phyloP scores from a whole-genome alignment of 2,888 invertebrate genomes.

The Diabrotica balteata region DNA sequence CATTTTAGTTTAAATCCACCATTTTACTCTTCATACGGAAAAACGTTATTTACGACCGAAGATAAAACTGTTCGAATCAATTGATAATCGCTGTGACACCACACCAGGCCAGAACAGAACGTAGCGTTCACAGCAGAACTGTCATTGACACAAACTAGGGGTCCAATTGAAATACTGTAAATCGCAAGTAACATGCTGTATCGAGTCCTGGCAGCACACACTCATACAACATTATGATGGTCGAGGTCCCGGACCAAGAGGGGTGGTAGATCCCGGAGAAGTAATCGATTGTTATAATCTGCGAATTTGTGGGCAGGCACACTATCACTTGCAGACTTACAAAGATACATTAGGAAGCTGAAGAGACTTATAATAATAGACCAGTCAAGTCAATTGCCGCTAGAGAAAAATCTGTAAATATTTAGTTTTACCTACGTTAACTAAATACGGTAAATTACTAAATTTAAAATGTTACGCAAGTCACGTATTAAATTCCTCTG shows the following conservation, averaged over 20 bases:
- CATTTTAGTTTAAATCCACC: too few relatives aligned
- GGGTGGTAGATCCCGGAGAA: constrained; percentile 13
- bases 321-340: constrained; percentile 53
- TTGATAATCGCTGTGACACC: not conserved
- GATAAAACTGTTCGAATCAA: constrained; percentile 5
- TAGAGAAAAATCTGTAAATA: too few relatives aligned
- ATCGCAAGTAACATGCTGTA: constrained; percentile 42
- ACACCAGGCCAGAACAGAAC: constrained; percentile 1
- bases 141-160: constrained; percentile 28
- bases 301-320: constrained; percentile 47
- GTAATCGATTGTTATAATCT: constrained; percentile 27
- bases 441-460: too few relatives aligned
- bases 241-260: constrained; percentile 18
- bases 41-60: not conserved
- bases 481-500: too few relatives aligned
- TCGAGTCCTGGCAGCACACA: constrained; percentile 33
- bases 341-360: constrained; percentile 49
- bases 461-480: too few relatives aligned
- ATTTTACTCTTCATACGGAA: too few relatives aligned
- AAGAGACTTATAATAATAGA: constrained; percentile 8
- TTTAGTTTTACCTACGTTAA: too few relatives aligned
- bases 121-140: constrained; percentile 11
- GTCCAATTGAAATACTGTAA: constrained; percentile 29
- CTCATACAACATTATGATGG: constrained; percentile 14
- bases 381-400: not conserved